These are phyloP conservation scores for Peromyscus californicus DNA, from an alignment of 2,113 vertebrate genomes.

Conservation along the genomic window DNA sequence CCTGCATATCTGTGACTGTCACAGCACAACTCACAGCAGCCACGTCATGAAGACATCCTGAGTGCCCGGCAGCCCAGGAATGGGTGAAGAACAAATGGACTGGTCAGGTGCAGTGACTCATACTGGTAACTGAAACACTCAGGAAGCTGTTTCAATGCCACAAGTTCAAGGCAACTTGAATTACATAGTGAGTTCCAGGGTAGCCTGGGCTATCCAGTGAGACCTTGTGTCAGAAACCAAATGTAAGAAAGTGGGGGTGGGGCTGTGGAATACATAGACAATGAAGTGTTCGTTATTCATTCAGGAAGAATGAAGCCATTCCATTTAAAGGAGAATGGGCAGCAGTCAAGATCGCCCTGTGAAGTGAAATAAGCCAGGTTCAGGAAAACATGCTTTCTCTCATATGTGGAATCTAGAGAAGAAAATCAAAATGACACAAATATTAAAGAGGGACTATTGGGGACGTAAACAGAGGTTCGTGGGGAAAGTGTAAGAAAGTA, in stretches of 20 bases:
- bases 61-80: neutral
- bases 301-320: no score
- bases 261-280: neutral
- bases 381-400: neutral
- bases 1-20: neutral
- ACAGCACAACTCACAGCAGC: neutral
- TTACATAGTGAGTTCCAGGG: neutral
- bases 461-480: neutral
- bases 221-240: neutral
- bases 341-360: no score
- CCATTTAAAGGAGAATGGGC: neutral
- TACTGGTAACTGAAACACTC: neutral
- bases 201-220: neutral
- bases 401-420: no score
- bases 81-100: no score
- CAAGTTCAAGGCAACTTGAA: neutral
- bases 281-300: neutral
- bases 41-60: neutral
- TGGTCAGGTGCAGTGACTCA: neutral
- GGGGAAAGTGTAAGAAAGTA: neutral
- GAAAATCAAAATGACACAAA: neutral
- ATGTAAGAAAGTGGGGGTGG: neutral
- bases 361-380: neutral
- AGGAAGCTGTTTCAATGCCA: neutral
- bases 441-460: neutral